These are phyloP conservation scores for Pipistrellus pipistrellus DNA, from an alignment of 2,797 vertebrate species.

Conservation along the genomic window DNA sequence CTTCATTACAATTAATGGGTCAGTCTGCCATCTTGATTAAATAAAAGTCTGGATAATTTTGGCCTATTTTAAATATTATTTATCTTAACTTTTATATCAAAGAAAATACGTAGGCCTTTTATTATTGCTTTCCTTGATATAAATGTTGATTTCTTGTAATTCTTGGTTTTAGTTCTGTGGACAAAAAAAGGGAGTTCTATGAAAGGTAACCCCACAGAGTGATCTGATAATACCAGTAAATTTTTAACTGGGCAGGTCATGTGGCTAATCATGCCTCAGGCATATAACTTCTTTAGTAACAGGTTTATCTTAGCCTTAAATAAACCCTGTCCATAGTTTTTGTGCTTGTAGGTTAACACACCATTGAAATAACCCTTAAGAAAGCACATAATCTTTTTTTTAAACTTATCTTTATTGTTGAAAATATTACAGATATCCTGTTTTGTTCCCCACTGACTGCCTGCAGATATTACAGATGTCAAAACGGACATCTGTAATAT, in stretches of 20 bases:
- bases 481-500: too few relatives aligned
- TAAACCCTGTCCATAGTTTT: neutral
- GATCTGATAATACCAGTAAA: neutral
- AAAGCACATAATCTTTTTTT: neutral
- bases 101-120: constrained; percentile 25
- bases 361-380: neutral
- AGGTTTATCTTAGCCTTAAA: neutral
- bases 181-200: neutral
- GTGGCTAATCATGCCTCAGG: neutral
- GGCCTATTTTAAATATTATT: neutral
- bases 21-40: constrained; percentile 19
- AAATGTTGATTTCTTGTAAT: constrained; percentile 26
- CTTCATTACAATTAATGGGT: constrained; percentile 38
- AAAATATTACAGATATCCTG: too few relatives aligned
- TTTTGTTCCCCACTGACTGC: too few relatives aligned
- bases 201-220: neutral
- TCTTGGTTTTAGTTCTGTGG: constrained; percentile 1
- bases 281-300: neutral
- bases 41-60: constrained; percentile 22
- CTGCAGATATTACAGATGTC: too few relatives aligned
- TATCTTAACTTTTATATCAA: neutral
- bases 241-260: neutral
- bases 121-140: neutral
- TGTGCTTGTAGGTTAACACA: neutral
- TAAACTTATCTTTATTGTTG: too few relatives aligned